A percentile compares a stretch with the other conserved stretches of the same genome.
Evolutionary conservation across 2,888 invertebrate genomes (phyloP).

Genomic region (Drosophila nigritarsus): DNA sequence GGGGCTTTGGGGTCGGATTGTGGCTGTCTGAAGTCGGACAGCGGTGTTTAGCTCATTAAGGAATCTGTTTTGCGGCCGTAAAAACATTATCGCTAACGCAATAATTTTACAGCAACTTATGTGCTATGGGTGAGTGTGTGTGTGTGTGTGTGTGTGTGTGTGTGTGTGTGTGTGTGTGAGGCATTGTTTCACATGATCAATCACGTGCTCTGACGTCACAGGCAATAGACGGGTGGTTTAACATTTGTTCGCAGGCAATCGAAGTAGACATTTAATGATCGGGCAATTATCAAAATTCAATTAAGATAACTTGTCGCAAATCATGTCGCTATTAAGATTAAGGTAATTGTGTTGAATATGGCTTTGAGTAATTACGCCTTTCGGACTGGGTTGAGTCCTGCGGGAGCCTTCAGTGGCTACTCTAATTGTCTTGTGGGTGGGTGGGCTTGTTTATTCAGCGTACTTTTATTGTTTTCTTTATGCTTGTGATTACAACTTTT

Average conservation of each 20-base stretch:
- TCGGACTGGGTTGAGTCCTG: slow-evolving; percentile 12
- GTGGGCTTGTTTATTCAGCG: not conserved
- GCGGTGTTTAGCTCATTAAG: slow-evolving; percentile 64
- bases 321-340: slow-evolving; percentile 67
- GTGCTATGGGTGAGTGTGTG: slow-evolving; percentile 10
- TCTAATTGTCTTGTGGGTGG: slow-evolving; percentile 18
- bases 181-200: slow-evolving; percentile 73
- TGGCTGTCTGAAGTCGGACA: slow-evolving; percentile 5
- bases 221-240: slow-evolving; percentile 35
- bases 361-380: slow-evolving; percentile 51
- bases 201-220: slow-evolving; percentile 80
- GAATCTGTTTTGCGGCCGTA: slow-evolving; percentile 66
- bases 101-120: slow-evolving; percentile 56
- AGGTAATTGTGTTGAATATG: slow-evolving; percentile 66
- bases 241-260: slow-evolving; percentile 34
- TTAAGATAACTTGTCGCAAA: slow-evolving; percentile 74
- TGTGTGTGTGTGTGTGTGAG: slow-evolving; percentile 7
- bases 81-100: slow-evolving; percentile 72
- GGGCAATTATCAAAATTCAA: slow-evolving; percentile 74
- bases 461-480: slow-evolving; percentile 4
- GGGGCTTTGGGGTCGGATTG: slow-evolving; percentile 8
- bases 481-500: slow-evolving; percentile 13
- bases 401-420: not conserved
- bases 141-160: slow-evolving; percentile 3
- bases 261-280: slow-evolving; percentile 46